Conservation (phyloP, 2,113 vertebrate genomes). For the Pongo abelii region DNA sequence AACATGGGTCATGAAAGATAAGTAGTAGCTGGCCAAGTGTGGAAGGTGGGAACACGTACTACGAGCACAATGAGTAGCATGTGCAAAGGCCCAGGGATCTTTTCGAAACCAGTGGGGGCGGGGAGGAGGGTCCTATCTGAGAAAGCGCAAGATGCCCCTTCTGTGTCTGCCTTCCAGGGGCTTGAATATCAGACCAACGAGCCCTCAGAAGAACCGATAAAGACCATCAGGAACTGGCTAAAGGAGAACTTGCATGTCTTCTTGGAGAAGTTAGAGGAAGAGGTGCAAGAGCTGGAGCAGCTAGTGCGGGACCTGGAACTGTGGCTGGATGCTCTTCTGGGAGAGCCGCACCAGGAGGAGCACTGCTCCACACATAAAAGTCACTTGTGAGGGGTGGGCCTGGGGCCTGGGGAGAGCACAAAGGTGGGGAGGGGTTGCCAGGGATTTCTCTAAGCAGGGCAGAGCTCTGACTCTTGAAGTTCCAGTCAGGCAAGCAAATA, state of each 20-base stretch:
- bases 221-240: conserved; percentile 57
- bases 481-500: conserved; percentile 48
- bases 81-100: neutral
- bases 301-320: conserved; percentile 38
- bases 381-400: neutral
- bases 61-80: neutral
- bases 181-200: conserved; percentile 38
- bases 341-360: neutral
- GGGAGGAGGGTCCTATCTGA: neutral
- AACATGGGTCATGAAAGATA: neutral
- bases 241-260: conserved; percentile 51
- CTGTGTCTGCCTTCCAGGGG: conserved; percentile 60
- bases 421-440: neutral
- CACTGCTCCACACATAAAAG: neutral
- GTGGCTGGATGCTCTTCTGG: conserved; percentile 63
- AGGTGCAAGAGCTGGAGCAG: conserved; percentile 62
- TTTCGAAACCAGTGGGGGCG: neutral
- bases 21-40: neutral
- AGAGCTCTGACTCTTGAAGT: neutral
- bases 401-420: neutral
- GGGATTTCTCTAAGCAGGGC: neutral
- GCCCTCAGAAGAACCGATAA: neutral
- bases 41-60: neutral
- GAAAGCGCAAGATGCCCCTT: neutral
- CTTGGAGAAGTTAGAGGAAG: conserved; percentile 58